Percentiles rank a stretch among this genome's conserved stretches.
Evolutionary conservation across 2,888 invertebrate genomes (phyloP).

Genomic region (Axea sp.): DNA sequence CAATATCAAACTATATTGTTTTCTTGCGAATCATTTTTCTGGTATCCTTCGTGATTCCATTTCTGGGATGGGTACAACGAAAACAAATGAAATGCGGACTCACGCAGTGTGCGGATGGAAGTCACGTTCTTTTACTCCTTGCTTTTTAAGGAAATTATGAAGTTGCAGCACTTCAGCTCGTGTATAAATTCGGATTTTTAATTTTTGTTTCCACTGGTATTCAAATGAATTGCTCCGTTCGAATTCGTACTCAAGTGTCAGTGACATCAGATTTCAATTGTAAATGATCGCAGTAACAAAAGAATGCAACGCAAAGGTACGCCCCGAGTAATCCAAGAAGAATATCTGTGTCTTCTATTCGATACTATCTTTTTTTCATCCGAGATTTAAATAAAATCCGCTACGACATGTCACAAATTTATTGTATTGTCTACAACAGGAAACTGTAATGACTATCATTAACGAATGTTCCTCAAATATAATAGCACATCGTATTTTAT

Average conservation of each 20-base stretch:
- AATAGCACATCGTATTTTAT: conserved; percentile 68
- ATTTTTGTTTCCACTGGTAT: conserved; percentile 16
- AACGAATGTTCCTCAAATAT: conserved; percentile 66
- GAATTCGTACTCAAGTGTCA: conserved; percentile 5
- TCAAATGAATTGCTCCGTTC: conserved; percentile 36
- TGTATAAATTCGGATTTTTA: conserved; percentile 35
- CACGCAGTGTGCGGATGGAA: neutral
- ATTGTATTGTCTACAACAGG: conserved; percentile 59
- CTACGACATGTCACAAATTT: conserved; percentile 51
- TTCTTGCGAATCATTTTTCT: conserved; percentile 8
- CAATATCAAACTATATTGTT: conserved; percentile 41
- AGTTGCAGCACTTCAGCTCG: neutral
- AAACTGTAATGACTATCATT: conserved; percentile 68
- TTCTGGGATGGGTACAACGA: neutral
- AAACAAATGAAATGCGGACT: neutral
- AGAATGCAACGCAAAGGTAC: too few species aligned
- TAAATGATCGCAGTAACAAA: too few species aligned
- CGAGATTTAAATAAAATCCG: conserved; percentile 65
- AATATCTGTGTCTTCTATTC: too few species aligned
- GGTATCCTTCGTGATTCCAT: neutral
- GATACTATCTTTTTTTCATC: too few species aligned
- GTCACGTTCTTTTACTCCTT: neutral
- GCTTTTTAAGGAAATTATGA: conserved; percentile 14
- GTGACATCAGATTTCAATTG: conserved; percentile 42
- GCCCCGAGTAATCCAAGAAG: too few species aligned